Evolutionary conservation across 2,888 invertebrate species (phyloP).

Genomic region (Electrophaes corylata): DNA sequence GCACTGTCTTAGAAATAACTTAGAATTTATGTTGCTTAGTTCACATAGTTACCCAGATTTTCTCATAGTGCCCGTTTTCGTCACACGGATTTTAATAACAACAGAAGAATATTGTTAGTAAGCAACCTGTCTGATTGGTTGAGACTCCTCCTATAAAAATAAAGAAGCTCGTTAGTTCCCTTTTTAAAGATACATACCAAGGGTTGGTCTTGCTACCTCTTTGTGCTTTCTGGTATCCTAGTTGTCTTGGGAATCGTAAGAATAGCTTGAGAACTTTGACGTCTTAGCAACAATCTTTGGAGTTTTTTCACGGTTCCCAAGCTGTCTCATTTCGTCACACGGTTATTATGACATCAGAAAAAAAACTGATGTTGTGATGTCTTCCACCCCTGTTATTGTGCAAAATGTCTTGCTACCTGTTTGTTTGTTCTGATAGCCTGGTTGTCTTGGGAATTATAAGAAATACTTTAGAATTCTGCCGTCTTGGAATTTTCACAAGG

Average conservation of each 20-base stretch:
- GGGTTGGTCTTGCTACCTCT: conserved; percentile 11
- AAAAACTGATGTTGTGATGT: neutral
- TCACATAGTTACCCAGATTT: conserved; percentile 8
- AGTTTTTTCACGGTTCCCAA: conserved; percentile 16
- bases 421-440: conserved; percentile 14
- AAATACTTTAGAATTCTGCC: conserved; percentile 3
- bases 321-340: conserved; percentile 17
- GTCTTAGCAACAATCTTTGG: conserved; percentile 16
- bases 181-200: conserved; percentile 4
- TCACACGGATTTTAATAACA: conserved; percentile 11
- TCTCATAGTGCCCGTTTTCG: conserved; percentile 9
- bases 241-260: conserved; percentile 28
- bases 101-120: neutral
- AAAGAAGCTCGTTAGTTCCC: neutral
- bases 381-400: neutral
- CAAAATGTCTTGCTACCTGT: conserved; percentile 1
- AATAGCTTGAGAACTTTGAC: conserved; percentile 26
- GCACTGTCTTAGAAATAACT: conserved; percentile 11
- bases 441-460: conserved; percentile 17
- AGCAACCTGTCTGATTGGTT: conserved; percentile 1
- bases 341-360: conserved; percentile 7
- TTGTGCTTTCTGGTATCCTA: conserved; percentile 17
- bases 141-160: neutral
- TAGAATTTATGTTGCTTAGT: conserved; percentile 4
- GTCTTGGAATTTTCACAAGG: conserved; percentile 4